These are phyloP conservation scores for Subacronicta megacephala DNA, from an alignment of 2,888 invertebrate species.

Conservation along the genomic window DNA sequence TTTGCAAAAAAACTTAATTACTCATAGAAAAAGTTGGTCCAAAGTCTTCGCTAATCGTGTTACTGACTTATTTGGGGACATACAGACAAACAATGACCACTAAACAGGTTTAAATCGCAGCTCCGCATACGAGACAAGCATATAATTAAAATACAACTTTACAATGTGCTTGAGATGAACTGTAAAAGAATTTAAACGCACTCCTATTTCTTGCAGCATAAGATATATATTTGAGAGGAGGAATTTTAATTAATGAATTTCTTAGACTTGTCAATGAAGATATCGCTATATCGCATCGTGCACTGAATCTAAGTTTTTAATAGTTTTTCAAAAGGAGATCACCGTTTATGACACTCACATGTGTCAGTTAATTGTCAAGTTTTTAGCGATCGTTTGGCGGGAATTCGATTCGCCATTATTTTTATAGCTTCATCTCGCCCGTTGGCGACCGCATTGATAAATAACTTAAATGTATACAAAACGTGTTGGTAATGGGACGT, in stretches of 20 bases:
- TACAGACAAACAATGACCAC: conserved; percentile 72
- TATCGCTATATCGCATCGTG: conserved; percentile 45
- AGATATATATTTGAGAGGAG: conserved; percentile 32
- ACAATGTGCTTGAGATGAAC: conserved; percentile 37
- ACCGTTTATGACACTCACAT: conserved; percentile 57
- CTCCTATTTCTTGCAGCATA: conserved; percentile 33
- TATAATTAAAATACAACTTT: conserved; percentile 72
- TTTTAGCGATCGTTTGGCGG: conserved; percentile 47
- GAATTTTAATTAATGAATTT: conserved; percentile 13
- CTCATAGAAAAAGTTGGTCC: conserved; percentile 36
- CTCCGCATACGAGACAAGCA: conserved; percentile 79
- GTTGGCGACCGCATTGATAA: conserved; percentile 25
- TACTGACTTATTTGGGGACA: conserved; percentile 69
- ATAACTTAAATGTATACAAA: conserved; percentile 42
- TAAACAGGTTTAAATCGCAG: conserved; percentile 85
- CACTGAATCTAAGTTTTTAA: conserved; percentile 52
- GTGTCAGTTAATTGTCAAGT: conserved; percentile 58
- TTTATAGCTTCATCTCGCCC: conserved; percentile 60
- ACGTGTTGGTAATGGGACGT: conserved; percentile 11
- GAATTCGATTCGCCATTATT: conserved; percentile 50
- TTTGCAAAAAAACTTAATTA: conserved; percentile 39
- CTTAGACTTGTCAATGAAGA: conserved; percentile 48
- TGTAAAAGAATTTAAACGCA: conserved; percentile 17
- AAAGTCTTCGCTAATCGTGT: conserved; percentile 66
- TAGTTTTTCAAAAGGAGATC: conserved; percentile 55